These are phyloP conservation scores for Serranus cabrilla DNA, from an alignment of 2,797 vertebrate genomes.

Conservation along the genomic window DNA sequence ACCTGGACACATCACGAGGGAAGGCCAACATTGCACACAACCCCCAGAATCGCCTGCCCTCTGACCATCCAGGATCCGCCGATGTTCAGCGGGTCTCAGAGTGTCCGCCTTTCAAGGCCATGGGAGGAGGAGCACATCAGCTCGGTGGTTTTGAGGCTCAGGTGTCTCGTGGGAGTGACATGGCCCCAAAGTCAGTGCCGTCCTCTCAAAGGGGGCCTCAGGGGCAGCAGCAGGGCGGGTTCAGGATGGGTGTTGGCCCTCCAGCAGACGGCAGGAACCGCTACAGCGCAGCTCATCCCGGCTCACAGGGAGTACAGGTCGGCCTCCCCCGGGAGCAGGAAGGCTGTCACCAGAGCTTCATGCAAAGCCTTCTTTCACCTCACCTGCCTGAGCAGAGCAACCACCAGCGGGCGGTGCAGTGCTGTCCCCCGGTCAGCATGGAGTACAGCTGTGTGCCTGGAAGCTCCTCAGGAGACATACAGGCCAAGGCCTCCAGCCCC, in stretches of 20 bases:
- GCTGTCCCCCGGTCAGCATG: constrained; percentile 91
- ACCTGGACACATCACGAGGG: constrained; percentile 93
- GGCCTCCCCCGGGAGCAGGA: constrained; percentile 92
- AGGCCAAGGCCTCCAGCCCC: constrained; percentile 94
- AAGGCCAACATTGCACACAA: constrained; percentile 91
- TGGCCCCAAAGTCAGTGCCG: constrained; percentile 88
- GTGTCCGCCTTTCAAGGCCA: constrained; percentile 93
- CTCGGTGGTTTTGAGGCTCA: constrained; percentile 92
- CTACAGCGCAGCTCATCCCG: constrained; percentile 90
- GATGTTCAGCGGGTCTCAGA: constrained; percentile 93
- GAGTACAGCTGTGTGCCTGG: constrained; percentile 94
- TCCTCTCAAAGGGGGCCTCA: constrained; percentile 91
- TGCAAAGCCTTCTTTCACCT: constrained; percentile 95
- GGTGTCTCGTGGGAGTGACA: constrained; percentile 92
- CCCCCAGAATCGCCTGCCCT: constrained; percentile 89
- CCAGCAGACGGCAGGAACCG: constrained; percentile 91
- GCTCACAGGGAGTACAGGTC: constrained; percentile 89
- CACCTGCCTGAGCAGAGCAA: constrained; percentile 93
- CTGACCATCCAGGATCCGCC: constrained; percentile 88
- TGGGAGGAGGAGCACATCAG: constrained; percentile 86
- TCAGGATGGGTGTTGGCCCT: constrained; percentile 90
- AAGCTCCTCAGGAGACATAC: constrained; percentile 91
- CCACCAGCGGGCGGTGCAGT: constrained; percentile 92
- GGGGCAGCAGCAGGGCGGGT: constrained; percentile 88
- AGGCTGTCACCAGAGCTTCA: constrained; percentile 96